Evolutionary conservation across 1,140 invertebrate species (phyloP), one percentile per base, ranked within the genome.

Genomic region (Venturia canescens): DNA sequence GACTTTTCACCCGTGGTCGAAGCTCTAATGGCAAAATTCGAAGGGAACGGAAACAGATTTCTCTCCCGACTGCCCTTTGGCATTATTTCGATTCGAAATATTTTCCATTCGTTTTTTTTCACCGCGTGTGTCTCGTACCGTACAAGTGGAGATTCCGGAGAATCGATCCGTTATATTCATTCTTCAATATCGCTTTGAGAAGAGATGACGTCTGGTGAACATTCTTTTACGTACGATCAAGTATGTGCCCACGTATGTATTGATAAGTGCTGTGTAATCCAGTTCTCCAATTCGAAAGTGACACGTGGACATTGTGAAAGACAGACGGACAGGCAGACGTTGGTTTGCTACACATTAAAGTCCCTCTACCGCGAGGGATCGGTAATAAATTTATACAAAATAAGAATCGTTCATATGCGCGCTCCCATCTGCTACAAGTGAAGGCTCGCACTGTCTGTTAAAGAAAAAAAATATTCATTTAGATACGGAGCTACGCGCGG

Each of bases 241-340:
- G 26, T 34, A 81, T 78, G 53, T 29, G 11, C 26, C 29, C 11
- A 27, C 16, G 23, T 15, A 29, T 63, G 23, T 29, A 29, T 66
- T n/a, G 16, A 60, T 34, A 60, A n/a, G 48, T 21, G 29, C 71
- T 80, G 26, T 69, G 80, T 80, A 80, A 80, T 82, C 81, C 72
- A 82, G 78, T 80, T 82, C 79, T 83, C 34, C 31, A 83, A 75
- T 77, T 80, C 72, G 74, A 82, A 74, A 83, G 78, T 72, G 82
- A 83, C 71, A 80, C 57, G 44, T 27, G 60, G 29, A 44, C 26
- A 31, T 18, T 75, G 18, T n/a, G 50, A 60, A 21, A 50, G 26
- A 50, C 70, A 26, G 7, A 72, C 38, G 27, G 70, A 72, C 34
- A 23, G 70, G 38, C 70, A 13, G 70, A 72, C 70, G 16, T 72